Conservation (phyloP, 1,140 invertebrate species). For the Zaprionus lachaisei region DNA sequence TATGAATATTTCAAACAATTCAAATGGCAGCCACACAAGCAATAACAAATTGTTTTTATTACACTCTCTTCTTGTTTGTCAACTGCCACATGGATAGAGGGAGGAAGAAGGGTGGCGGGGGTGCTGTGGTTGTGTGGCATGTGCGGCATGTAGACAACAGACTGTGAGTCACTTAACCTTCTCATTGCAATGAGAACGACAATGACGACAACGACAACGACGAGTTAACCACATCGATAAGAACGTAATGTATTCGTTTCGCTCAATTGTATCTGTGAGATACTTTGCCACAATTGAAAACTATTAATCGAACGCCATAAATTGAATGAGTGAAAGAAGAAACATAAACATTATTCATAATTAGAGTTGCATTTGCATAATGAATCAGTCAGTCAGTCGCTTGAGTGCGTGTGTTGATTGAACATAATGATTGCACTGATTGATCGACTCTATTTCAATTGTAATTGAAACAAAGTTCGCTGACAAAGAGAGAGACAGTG, state of each 20-base stretch:
- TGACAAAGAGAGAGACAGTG: background rate
- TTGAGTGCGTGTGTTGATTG: background rate
- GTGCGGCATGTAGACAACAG: background rate
- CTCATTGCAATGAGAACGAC: constrained; percentile 5
- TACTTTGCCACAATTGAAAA: constrained; percentile 8
- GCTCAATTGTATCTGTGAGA: constrained; percentile 31
- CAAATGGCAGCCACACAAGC: constrained; percentile 32
- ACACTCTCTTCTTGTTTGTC: constrained; percentile 47
- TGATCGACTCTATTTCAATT: background rate
- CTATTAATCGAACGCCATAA: background rate
- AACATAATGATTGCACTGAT: background rate
- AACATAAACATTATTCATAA: constrained; percentile 7
- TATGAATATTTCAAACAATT: constrained; percentile 37
- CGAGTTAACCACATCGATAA: constrained; percentile 12
- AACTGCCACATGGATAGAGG: constrained; percentile 10
- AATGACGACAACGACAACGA: constrained; percentile 1
- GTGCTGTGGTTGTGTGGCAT: constrained; percentile 9
- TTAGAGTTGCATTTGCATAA: constrained; percentile 10
- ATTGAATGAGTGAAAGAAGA: background rate
- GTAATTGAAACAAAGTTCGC: background rate
- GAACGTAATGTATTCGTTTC: constrained; percentile 31
- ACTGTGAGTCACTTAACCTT: constrained; percentile 49
- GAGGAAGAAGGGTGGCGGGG: background rate
- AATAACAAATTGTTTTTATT: constrained; percentile 57
- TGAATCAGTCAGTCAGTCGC: background rate